Evolutionary conservation across 37 sponge, comb jelly and placozoan genomes (phyloP).

Genomic region (Chondrilla cf. caribensis): DNA sequence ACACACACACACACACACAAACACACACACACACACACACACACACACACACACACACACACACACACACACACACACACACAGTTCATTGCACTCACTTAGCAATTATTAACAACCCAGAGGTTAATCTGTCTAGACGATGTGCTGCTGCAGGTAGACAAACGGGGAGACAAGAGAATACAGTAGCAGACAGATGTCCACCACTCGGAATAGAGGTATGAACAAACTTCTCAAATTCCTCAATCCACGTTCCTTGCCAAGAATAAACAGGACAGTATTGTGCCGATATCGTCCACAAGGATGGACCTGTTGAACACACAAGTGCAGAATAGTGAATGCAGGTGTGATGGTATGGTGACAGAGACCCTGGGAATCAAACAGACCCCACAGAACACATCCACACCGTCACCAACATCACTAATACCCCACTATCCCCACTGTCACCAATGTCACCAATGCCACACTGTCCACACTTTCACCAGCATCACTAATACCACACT

Average conservation of each 20-base stretch:
- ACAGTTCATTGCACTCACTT: slow-evolving; percentile 26
- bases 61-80: not conserved
- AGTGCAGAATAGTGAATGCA: too few species aligned
- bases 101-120: slow-evolving; percentile 87
- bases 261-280: slow-evolving; percentile 75
- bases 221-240: slow-evolving; percentile 68
- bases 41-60: not conserved
- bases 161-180: not conserved
- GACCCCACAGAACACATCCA: too few species aligned
- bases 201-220: not conserved
- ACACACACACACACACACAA: not conserved
- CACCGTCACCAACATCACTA: too few species aligned
- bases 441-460: too few species aligned
- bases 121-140: slow-evolving; percentile 85
- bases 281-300: slow-evolving; percentile 93
- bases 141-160: slow-evolving; percentile 65
- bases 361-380: too few species aligned
- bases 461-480: too few species aligned
- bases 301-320: slow-evolving; percentile 65
- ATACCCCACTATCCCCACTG: too few species aligned
- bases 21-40: not conserved
- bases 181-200: not conserved
- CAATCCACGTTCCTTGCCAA: slow-evolving; percentile 71
- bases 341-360: too few species aligned
- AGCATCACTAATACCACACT: too few species aligned